Percentiles rank a stretch among this genome's conserved stretches.
Evolutionary conservation across 2,888 invertebrate species (phyloP).

Genomic region (Matsumyia berberina): DNA sequence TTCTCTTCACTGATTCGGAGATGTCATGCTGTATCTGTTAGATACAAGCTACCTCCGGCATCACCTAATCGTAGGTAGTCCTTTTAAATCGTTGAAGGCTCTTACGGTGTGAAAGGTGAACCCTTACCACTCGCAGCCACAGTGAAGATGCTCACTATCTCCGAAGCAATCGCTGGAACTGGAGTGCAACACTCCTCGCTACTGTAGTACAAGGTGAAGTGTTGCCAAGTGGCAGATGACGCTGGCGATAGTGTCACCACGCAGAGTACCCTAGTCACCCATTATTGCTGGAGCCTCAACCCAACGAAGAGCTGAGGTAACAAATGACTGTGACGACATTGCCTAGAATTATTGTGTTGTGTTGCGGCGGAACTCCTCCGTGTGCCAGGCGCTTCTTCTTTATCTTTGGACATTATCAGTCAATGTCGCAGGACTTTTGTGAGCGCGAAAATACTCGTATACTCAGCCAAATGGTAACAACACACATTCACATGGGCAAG

Average conservation of each 20-base stretch:
- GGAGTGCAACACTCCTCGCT: neutral
- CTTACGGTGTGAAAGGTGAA: conserved; percentile 29
- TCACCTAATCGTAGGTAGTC: neutral
- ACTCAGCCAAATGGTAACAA: conserved; percentile 21
- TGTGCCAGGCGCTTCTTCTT: conserved; percentile 19
- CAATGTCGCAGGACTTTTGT: conserved; percentile 58
- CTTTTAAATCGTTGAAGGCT: conserved; percentile 13
- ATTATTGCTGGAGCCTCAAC: neutral
- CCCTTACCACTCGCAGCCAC: neutral
- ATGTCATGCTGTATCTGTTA: conserved; percentile 16
- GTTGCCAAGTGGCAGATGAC: conserved; percentile 35
- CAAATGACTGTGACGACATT: conserved; percentile 47
- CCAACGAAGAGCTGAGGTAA: conserved; percentile 13
- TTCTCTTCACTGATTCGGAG: conserved; percentile 17
- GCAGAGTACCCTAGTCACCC: neutral
- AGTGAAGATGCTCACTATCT: conserved; percentile 25
- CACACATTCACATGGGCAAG: conserved; percentile 6
- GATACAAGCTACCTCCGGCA: conserved; percentile 9
- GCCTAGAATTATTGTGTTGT: conserved; percentile 36
- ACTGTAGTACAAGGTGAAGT: conserved; percentile 29
- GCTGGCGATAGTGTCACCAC: conserved; percentile 29
- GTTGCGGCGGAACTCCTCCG: conserved; percentile 33
- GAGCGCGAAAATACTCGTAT: conserved; percentile 27
- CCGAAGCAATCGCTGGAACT: neutral
- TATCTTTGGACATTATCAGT: conserved; percentile 69